Conservation (phyloP, 30 jellyfish, hydroid and myxozoan species). For the Turritopsis rubra region DNA sequence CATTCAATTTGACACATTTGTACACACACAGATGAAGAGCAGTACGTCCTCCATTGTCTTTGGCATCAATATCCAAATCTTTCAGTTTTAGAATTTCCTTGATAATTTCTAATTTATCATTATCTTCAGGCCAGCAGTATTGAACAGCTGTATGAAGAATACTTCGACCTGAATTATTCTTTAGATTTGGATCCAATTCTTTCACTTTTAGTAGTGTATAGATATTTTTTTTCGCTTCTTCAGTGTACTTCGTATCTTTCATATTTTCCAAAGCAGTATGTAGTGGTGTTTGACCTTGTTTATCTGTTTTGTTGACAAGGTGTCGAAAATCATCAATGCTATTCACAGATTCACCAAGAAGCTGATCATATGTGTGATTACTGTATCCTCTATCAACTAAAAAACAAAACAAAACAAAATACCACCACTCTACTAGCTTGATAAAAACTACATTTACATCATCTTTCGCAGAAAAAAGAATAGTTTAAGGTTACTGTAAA, state of each 20-base stretch:
- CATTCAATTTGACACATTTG: background rate
- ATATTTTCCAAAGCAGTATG: background rate
- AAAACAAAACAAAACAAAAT: no score
- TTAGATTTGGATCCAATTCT: background rate
- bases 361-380: no score
- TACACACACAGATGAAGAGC: constrained; percentile 8
- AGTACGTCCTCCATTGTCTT: background rate
- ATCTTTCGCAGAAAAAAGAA: no score
- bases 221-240: background rate
- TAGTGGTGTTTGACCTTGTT: background rate
- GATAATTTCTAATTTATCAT: background rate
- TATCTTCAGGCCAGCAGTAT: background rate
- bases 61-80: background rate
- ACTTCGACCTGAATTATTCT: background rate
- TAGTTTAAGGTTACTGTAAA: no score
- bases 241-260: background rate
- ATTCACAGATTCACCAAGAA: no score
- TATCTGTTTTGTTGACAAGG: no score
- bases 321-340: no score
- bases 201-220: background rate
- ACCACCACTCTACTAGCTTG: no score
- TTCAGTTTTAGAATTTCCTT: background rate
- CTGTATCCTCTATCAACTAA: no score
- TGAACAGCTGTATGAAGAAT: constrained; percentile 2
- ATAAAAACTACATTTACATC: no score